Evolutionary conservation across 2,113 vertebrate genomes (phyloP).

Genomic region (Alaudala cheleensis): DNA sequence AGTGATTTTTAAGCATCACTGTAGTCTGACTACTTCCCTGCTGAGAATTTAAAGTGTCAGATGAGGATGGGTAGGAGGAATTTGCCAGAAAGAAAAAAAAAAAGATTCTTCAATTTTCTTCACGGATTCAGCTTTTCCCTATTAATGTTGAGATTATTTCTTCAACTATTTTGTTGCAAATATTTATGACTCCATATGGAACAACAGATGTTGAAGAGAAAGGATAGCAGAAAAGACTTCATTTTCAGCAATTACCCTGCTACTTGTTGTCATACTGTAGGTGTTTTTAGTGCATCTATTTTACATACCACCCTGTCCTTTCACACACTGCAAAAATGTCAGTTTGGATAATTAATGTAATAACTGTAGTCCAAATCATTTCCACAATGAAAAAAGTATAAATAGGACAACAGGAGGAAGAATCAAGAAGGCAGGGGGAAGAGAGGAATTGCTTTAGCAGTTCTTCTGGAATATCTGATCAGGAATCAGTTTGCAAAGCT

Average conservation of each 20-base stretch:
- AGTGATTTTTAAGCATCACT: neutral
- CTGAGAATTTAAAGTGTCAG: slow-evolving; percentile 44
- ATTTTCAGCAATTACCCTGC: slow-evolving; percentile 71
- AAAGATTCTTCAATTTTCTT: slow-evolving; percentile 55
- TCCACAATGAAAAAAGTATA: slow-evolving; percentile 3
- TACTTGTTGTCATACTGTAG: slow-evolving; percentile 75
- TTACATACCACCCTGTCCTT: slow-evolving; percentile 66
- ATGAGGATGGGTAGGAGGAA: slow-evolving; percentile 48
- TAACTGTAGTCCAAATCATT: slow-evolving; percentile 34
- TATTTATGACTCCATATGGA: slow-evolving; percentile 77
- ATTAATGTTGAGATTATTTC: slow-evolving; percentile 71
- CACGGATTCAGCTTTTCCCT: slow-evolving; percentile 57
- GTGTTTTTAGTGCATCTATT: slow-evolving; percentile 70
- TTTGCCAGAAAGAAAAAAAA: slow-evolving; percentile 25
- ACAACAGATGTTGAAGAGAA: slow-evolving; percentile 72
- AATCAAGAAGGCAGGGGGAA: neutral
- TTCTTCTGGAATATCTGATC: neutral
- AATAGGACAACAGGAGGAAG: slow-evolving; percentile 3
- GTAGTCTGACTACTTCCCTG: slow-evolving; percentile 6
- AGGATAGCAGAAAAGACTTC: slow-evolving; percentile 68
- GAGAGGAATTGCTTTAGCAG: neutral
- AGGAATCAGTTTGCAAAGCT: neutral
- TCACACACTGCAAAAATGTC: slow-evolving; percentile 61
- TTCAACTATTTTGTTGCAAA: slow-evolving; percentile 73
- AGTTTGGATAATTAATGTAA: slow-evolving; percentile 60